Base-by-base conservation (phyloP, 2,888 invertebrate species). In the Himalopsyche japonica region DNA sequence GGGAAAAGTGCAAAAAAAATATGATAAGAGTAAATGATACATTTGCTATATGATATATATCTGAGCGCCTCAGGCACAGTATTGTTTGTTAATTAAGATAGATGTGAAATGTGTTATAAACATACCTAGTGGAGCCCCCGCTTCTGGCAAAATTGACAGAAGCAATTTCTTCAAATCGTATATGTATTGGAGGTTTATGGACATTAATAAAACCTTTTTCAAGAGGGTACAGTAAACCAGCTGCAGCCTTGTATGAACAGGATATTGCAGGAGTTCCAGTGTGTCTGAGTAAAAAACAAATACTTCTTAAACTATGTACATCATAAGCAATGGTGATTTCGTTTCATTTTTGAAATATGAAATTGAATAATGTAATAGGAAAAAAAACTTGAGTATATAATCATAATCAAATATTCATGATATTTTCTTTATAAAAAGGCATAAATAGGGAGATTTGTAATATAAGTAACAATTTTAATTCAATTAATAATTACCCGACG, bases 191-290 rank as follows among this genome's bases (percentile, higher is more conserved):
- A 0, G 99, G 99, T 90, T 99, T 99, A 91, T 99, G 99, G 1
- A 99, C 97, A 90, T 98, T 99, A 88, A 99, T 98, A 89, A 99
- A 99, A 12, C 99, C 99, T 88, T 99, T 94, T 90, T 99, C 99
- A 76, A 99, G 91, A 0, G 99, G 99, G 91, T 99, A 99, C 79
- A 99, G 92, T 89, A 98, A 97, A 0, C 99, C 99, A 0, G 98
- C 98, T 0, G 99, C 97, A 10, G 99, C 99, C 91, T 98, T 99
- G 92, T 98, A 99, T 0, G 99, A 99, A 90, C 99, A 99, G 79
- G 97, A 95, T 80, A 99, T 95, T 0, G 98, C 98, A 0, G 98
- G 96, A 20, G 97, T 96, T 83, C 97, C 95, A 88, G 97, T 95
- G 90, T 97, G 95, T 0, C 97, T 95, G 89, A 0, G 91, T 37